Percentiles rank a stretch among this genome's conserved stretches.
Conservation (phyloP, 1,140 invertebrate genomes). For the Drosophila seguyi region DNA sequence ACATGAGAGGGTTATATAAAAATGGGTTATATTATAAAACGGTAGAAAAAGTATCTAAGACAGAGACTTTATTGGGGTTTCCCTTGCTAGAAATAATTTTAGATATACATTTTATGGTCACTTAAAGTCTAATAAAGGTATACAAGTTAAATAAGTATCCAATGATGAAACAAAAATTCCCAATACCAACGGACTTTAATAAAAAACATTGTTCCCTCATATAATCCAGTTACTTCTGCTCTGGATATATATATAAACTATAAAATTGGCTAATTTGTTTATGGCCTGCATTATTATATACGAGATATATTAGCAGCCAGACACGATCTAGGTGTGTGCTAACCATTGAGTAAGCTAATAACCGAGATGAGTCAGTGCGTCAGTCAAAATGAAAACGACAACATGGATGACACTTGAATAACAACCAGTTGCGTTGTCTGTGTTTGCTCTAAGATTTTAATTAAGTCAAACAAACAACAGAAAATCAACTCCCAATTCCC, state of each 20-base stretch:
- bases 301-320: not conserved
- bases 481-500: not conserved
- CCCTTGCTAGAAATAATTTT: not conserved
- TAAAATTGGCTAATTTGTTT: not conserved
- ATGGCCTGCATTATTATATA: not conserved
- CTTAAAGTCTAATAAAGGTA: not conserved
- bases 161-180: too few relatives aligned
- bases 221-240: not conserved
- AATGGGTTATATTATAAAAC: not conserved
- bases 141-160: not conserved
- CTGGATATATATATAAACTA: not conserved
- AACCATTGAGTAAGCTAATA: slow-evolving; percentile 23
- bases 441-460: slow-evolving; percentile 36
- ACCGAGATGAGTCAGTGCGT: slow-evolving; percentile 26
- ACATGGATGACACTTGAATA: slow-evolving; percentile 38
- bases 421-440: slow-evolving; percentile 48
- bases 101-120: not conserved
- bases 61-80: not conserved
- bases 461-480: slow-evolving; percentile 46
- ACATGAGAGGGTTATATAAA: not conserved
- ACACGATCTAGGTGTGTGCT: slow-evolving; percentile 3
- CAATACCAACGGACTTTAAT: not conserved
- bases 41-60: not conserved
- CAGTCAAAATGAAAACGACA: slow-evolving; percentile 18
- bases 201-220: not conserved